phyloP scores from a whole-genome alignment of 2,113 vertebrate genomes.

The Rhinoderma darwinii region DNA sequence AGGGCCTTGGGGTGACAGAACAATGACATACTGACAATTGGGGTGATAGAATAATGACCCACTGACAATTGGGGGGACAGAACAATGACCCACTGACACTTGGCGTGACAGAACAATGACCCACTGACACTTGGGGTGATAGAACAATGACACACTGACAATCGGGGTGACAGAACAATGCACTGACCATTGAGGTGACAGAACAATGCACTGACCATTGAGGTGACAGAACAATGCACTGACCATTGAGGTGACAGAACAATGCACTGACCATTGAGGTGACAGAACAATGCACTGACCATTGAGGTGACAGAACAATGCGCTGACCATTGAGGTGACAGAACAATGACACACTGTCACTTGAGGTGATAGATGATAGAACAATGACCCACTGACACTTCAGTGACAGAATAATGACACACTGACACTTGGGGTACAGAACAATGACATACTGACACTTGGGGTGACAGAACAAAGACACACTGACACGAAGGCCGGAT shows the following conservation, averaged over 20 bases:
- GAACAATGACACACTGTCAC: neutral
- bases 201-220: neutral
- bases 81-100: neutral
- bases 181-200: too few relatives aligned
- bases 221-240: neutral
- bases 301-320: neutral
- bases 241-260: neutral
- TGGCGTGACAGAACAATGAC: neutral
- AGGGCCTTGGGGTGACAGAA: too few relatives aligned
- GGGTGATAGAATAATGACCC: too few relatives aligned
- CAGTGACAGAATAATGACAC: neutral
- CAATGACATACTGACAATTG: too few relatives aligned
- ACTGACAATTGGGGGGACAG: too few relatives aligned
- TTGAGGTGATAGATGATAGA: neutral
- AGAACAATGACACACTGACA: neutral
- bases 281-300: neutral
- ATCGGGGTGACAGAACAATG: neutral
- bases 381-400: neutral
- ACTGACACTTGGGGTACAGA: conserved; percentile 2
- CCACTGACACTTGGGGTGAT: neutral
- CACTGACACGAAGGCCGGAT: too few relatives aligned
- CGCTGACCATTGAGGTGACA: neutral
- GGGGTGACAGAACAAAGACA: neutral
- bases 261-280: neutral
- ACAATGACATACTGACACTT: neutral